phyloP scores from a whole-genome alignment of 2,888 invertebrate species.

The Philereme transversata region DNA sequence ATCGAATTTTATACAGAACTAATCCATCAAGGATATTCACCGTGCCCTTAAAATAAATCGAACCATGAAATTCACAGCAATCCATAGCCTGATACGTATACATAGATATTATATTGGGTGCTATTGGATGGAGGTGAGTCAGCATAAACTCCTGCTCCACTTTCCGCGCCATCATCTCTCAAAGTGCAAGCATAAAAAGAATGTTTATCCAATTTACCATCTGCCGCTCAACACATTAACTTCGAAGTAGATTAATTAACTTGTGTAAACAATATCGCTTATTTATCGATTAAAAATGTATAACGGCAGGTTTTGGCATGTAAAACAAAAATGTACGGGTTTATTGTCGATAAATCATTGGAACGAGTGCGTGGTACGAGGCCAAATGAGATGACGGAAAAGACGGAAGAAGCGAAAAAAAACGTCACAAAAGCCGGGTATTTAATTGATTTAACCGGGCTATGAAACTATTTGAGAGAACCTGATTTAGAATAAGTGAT shows the following conservation, averaged over 20 bases:
- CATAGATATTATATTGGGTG: no score
- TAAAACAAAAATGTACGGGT: conserved; percentile 50
- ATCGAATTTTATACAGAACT: no score
- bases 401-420: background rate
- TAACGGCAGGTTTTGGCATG: conserved; percentile 43
- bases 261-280: conserved; percentile 40
- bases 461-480: no score
- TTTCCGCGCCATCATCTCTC: conserved; percentile 23
- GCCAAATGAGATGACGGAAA: conserved; percentile 4
- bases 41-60: no score
- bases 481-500: no score
- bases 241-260: conserved; percentile 41
- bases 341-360: conserved; percentile 58
- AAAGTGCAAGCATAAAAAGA: conserved; percentile 33
- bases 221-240: conserved; percentile 35
- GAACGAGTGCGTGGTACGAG: conserved; percentile 43
- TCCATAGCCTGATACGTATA: no score
- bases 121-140: conserved; percentile 1
- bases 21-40: no score
- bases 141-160: conserved; percentile 16
- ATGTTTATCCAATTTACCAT: conserved; percentile 37
- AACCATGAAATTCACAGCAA: no score
- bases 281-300: conserved; percentile 49
- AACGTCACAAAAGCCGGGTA: background rate
- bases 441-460: conserved; percentile 20